Evolutionary conservation across 2,113 vertebrate species (phyloP).

Genomic region (Trogon melanurus): DNA sequence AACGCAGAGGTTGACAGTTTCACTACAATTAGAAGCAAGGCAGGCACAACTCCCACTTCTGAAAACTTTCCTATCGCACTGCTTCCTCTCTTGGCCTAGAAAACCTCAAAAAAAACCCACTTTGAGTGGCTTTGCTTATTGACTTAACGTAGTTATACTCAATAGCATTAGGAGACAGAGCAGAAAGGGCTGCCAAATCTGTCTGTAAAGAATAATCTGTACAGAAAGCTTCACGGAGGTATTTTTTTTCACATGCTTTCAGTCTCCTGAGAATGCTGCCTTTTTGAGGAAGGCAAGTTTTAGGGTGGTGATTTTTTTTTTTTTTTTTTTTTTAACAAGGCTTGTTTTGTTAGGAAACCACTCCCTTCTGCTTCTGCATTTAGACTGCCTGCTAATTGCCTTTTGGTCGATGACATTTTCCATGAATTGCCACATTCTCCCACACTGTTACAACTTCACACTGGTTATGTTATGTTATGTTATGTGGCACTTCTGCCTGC

Average conservation of each 20-base stretch:
- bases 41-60: slow-evolving; percentile 62
- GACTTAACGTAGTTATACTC: slow-evolving; percentile 26
- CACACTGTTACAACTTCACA: slow-evolving; percentile 28
- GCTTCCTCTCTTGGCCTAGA: slow-evolving; percentile 49
- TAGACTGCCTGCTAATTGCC: slow-evolving; percentile 46
- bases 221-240: slow-evolving; percentile 7
- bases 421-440: slow-evolving; percentile 56
- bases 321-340: background rate
- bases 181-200: slow-evolving; percentile 31
- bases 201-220: slow-evolving; percentile 33
- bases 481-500: background rate
- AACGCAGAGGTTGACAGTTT: slow-evolving; percentile 71
- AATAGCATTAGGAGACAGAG: slow-evolving; percentile 15
- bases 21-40: slow-evolving; percentile 69
- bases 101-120: background rate
- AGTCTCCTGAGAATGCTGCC: slow-evolving; percentile 26
- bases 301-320: background rate
- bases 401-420: slow-evolving; percentile 47
- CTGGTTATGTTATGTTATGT: background rate
- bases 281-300: slow-evolving; percentile 27
- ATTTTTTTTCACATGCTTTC: slow-evolving; percentile 24
- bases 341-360: slow-evolving; percentile 67
- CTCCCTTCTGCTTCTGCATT: slow-evolving; percentile 63
- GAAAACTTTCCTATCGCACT: slow-evolving; percentile 55
- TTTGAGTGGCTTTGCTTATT: slow-evolving; percentile 19